Conservation (phyloP, 2,113 vertebrate species). For the Sebastes schlegelii region DNA sequence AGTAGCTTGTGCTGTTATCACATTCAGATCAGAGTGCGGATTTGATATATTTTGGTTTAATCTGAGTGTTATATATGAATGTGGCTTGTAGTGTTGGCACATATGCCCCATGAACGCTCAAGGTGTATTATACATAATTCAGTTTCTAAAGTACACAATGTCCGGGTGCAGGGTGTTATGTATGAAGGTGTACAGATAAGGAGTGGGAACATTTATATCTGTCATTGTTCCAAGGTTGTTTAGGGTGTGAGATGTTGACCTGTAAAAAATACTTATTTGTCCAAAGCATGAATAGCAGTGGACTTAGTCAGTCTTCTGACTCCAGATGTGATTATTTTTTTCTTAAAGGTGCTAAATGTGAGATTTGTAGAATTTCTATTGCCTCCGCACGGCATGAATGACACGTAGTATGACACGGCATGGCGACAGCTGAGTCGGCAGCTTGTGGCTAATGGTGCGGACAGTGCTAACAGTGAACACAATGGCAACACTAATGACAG, state of each 20-base stretch:
- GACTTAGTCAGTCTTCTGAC: background rate
- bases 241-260: constrained; percentile 26
- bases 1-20: constrained; percentile 30
- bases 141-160: background rate
- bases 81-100: background rate
- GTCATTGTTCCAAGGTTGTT: constrained; percentile 46
- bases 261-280: constrained; percentile 14
- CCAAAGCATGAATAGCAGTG: background rate
- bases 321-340: no score
- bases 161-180: background rate
- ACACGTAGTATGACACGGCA: no score
- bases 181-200: constrained; percentile 12
- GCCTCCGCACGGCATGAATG: no score
- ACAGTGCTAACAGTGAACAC: no score
- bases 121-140: background rate
- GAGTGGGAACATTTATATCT: constrained; percentile 26
- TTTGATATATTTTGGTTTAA: background rate
- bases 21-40: constrained; percentile 22
- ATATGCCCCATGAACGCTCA: background rate
- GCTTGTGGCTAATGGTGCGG: no score
- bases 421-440: no score
- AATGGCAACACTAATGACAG: no score
- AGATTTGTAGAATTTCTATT: no score
- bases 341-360: no score
- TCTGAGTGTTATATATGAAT: constrained; percentile 1